A percentile compares a stretch with the other conserved stretches of the same genome.
These are phyloP conservation scores for Remorina albescens DNA, from an alignment of 2,797 vertebrate genomes.

Conservation along the genomic window DNA sequence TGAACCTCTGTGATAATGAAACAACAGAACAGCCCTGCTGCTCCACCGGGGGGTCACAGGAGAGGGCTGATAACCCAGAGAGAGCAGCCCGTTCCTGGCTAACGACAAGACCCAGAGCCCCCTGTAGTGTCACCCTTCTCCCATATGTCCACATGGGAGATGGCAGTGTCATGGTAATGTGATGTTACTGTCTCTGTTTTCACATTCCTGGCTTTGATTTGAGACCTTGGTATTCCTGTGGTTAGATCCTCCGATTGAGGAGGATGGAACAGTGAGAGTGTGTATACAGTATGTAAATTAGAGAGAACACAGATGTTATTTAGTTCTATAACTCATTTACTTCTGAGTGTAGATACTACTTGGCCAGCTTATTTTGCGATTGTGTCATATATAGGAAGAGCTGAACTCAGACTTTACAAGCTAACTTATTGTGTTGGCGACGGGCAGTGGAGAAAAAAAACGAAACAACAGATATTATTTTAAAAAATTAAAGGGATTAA, in stretches of 20 bases:
- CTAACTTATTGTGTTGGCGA: background rate
- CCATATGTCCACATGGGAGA: conserved; percentile 55
- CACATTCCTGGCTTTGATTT: conserved; percentile 69
- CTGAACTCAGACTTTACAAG: background rate
- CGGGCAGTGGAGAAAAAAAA: background rate
- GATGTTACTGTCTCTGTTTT: conserved; percentile 41
- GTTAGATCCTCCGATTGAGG: conserved; percentile 45
- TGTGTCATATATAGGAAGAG: background rate
- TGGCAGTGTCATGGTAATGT: conserved; percentile 49
- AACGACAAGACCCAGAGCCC: conserved; percentile 78
- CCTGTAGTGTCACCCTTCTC: conserved; percentile 71
- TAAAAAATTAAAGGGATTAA: too few relatives aligned
- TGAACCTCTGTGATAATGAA: conserved; percentile 98
- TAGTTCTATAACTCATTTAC: conserved; percentile 29
- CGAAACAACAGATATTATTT: too few relatives aligned
- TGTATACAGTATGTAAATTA: conserved; percentile 50
- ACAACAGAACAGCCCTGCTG: conserved; percentile 84
- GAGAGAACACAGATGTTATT: conserved; percentile 11
- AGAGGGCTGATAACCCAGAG: conserved; percentile 77
- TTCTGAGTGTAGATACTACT: background rate
- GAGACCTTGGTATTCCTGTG: conserved; percentile 60
- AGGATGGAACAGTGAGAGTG: conserved; percentile 44
- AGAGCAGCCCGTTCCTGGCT: conserved; percentile 74
- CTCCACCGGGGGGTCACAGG: conserved; percentile 77
- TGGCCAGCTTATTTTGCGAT: background rate